Conservation (phyloP, 2,113 vertebrate genomes). For the Podocnemis expansa region DNA sequence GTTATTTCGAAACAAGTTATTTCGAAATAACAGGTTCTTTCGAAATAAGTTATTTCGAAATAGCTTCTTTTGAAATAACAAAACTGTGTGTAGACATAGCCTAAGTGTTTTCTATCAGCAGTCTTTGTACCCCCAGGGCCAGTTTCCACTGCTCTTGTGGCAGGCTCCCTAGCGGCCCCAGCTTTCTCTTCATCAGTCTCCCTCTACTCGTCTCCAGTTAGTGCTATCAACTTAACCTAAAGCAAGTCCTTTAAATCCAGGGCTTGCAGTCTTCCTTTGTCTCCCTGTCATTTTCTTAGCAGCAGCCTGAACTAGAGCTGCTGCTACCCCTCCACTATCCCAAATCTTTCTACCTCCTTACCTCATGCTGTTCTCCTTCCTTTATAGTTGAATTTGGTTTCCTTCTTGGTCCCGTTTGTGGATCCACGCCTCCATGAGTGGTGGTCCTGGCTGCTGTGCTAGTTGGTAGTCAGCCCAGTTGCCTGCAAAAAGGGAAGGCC, state of each 20-base stretch:
- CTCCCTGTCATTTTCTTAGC: not conserved
- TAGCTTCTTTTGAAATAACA: no score
- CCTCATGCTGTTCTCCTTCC: not conserved
- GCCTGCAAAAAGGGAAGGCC: not conserved
- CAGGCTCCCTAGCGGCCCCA: not conserved
- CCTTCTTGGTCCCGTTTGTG: not conserved
- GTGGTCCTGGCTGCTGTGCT: not conserved
- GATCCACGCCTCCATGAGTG: not conserved
- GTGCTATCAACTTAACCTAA: not conserved
- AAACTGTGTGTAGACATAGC: no score
- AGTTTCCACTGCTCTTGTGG: not conserved
- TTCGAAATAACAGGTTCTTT: no score
- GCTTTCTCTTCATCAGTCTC: not conserved
- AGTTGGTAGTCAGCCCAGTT: not conserved
- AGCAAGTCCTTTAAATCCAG: not conserved
- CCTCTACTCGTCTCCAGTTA: not conserved
- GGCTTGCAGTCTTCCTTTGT: not conserved
- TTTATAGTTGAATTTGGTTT: not conserved
- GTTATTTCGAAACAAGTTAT: no score
- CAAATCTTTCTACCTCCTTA: not conserved
- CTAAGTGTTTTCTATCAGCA: not conserved
- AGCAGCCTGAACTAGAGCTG: no score
- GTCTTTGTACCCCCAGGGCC: not conserved
- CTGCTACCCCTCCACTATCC: not conserved
- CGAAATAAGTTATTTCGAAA: no score